Conservation (phyloP, 2,113 vertebrate genomes). For the Meles meles region DNA sequence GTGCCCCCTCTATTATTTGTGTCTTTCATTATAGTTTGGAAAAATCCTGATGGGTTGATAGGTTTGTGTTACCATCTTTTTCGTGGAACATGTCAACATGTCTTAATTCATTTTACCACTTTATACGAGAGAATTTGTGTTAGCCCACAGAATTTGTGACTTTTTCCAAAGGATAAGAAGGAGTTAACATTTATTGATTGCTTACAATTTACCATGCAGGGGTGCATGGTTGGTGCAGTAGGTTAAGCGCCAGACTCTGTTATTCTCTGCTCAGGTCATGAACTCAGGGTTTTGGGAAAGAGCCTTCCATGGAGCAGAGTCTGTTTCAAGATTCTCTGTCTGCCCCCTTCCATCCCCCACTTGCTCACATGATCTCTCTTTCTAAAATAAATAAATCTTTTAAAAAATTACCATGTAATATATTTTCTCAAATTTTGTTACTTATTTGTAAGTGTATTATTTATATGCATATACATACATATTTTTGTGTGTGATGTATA, state of each 20-base stretch:
- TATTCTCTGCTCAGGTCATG: too few species aligned
- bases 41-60: neutral
- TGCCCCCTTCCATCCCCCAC: neutral
- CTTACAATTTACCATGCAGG: neutral
- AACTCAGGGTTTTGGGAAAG: too few species aligned
- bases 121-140: neutral
- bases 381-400: neutral
- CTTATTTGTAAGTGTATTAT: neutral
- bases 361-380: neutral
- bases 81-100: neutral
- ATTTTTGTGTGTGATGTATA: neutral
- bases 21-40: neutral
- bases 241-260: too few species aligned
- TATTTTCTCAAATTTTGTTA: neutral
- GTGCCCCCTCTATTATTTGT: neutral
- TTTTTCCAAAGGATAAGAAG: neutral
- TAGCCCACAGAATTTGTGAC: neutral
- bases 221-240: too few species aligned
- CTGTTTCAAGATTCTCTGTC: too few species aligned
- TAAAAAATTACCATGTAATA: neutral
- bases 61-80: neutral
- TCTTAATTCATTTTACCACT: neutral
- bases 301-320: too few species aligned
- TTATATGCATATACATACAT: neutral
- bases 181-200: neutral